phyloP scores from a whole-genome alignment of 2,797 vertebrate genomes.

The Silurus lanzhouensis region DNA sequence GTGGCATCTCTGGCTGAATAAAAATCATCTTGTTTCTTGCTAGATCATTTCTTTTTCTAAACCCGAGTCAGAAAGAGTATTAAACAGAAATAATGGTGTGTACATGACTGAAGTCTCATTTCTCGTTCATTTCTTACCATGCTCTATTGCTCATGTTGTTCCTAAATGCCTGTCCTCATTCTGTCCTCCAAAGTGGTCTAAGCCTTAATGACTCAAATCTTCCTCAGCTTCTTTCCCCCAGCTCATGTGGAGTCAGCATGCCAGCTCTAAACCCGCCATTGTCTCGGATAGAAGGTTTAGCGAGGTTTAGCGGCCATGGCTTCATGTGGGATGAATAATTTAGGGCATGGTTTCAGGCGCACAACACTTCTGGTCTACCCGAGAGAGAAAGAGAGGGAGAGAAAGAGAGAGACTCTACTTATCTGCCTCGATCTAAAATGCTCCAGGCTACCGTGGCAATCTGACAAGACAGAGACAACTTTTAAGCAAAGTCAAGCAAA shows the following conservation, averaged over 20 bases:
- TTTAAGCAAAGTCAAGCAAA: slow-evolving; percentile 22
- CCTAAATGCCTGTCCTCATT: slow-evolving; percentile 41
- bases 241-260: slow-evolving; percentile 49
- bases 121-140: neutral
- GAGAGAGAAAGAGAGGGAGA: slow-evolving; percentile 25
- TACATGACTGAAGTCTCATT: neutral
- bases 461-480: slow-evolving; percentile 29
- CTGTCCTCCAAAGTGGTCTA: slow-evolving; percentile 47
- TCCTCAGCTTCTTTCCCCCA: slow-evolving; percentile 24
- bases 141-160: neutral
- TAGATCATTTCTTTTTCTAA: neutral
- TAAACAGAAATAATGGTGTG: neutral
- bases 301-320: slow-evolving; percentile 60
- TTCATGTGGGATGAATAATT: slow-evolving; percentile 70
- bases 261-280: slow-evolving; percentile 51
- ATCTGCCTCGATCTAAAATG: neutral
- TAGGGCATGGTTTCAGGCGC: slow-evolving; percentile 60
- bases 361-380: slow-evolving; percentile 71
- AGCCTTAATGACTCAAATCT: slow-evolving; percentile 49
- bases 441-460: slow-evolving; percentile 11
- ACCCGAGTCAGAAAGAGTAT: neutral
- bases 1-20: neutral
- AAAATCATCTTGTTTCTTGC: neutral
- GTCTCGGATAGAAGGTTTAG: slow-evolving; percentile 43
- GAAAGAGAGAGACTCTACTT: slow-evolving; percentile 44